phyloP scores from a whole-genome alignment of 2,113 vertebrate species.

The Gulo gulo region DNA sequence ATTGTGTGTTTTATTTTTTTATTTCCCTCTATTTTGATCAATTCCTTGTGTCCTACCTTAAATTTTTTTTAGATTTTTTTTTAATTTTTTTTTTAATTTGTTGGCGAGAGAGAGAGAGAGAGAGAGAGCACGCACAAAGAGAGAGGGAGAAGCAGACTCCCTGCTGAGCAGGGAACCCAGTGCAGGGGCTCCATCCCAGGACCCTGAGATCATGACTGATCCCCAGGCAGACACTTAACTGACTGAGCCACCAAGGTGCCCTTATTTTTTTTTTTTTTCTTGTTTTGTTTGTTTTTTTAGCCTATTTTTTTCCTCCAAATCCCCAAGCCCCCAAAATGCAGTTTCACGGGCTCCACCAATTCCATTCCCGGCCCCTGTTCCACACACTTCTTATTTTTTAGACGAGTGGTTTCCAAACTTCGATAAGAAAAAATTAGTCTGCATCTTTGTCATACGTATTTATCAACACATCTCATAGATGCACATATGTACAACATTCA shows the following conservation, averaged over 20 bases:
- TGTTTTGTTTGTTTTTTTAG: not conserved
- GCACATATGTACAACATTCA: not conserved
- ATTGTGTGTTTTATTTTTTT: conserved; percentile 25
- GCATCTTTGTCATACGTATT: not conserved
- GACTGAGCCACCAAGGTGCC: not conserved
- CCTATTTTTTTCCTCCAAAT: not conserved
- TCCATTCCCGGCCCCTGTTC: not conserved
- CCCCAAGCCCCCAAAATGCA: not conserved
- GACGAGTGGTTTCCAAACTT: not conserved
- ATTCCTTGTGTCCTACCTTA: not conserved
- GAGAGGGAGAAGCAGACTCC: not conserved
- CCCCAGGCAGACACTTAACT: not conserved
- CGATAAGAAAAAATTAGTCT: not conserved
- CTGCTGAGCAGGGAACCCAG: not conserved
- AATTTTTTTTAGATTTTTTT: not conserved
- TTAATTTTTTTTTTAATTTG: not conserved
- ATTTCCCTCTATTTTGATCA: conserved; percentile 14
- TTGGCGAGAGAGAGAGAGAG: not conserved
- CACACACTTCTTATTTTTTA: not conserved
- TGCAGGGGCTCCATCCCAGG: not conserved
- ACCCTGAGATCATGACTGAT: not conserved
- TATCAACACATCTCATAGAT: not conserved
- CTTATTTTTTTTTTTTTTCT: not conserved
- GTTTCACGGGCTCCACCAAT: not conserved
- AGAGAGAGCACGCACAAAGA: no score